Conservation (phyloP, 2,113 vertebrate genomes). For the Tetraodon nigroviridis region DNA sequence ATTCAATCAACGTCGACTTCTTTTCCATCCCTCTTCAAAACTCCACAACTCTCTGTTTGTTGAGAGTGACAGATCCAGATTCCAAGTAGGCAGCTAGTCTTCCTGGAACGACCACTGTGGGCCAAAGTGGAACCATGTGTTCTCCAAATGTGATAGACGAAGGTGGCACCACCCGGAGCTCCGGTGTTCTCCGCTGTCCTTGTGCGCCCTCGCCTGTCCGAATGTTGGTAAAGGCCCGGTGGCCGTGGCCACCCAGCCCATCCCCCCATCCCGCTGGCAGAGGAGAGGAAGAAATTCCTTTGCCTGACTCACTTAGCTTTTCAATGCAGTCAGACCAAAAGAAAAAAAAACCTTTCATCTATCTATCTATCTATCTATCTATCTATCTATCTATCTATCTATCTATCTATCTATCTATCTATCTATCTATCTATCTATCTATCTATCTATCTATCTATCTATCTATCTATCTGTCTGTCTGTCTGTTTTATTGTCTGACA, state of each 20-base stretch:
- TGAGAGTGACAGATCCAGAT: not conserved
- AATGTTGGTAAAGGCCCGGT: slow-evolving; percentile 36
- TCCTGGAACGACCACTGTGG: slow-evolving; percentile 9
- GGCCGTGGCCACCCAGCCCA: not conserved
- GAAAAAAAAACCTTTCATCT: not conserved
- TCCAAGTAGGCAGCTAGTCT: not conserved
- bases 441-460: slow-evolving; percentile 1
- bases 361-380: not conserved
- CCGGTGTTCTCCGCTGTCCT: slow-evolving; percentile 69
- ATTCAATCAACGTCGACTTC: too few species aligned
- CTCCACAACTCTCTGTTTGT: too few species aligned
- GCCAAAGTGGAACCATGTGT: slow-evolving; percentile 31
- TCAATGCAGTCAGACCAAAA: too few species aligned
- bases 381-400: not conserved
- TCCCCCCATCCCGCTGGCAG: slow-evolving; percentile 28
- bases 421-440: slow-evolving; percentile 1
- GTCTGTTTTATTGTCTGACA: not conserved
- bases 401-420: too few species aligned
- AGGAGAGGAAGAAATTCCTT: slow-evolving; percentile 66
- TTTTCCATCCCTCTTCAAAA: too few species aligned
- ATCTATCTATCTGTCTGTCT: slow-evolving; percentile 1
- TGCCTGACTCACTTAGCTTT: slow-evolving; percentile 30
- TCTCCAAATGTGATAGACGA: slow-evolving; percentile 5
- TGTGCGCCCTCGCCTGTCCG: slow-evolving; percentile 77
- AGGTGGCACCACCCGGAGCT: slow-evolving; percentile 18